Base-by-base conservation (phyloP, 2,113 vertebrate genomes). In the Porphyrio hochstetteri region DNA sequence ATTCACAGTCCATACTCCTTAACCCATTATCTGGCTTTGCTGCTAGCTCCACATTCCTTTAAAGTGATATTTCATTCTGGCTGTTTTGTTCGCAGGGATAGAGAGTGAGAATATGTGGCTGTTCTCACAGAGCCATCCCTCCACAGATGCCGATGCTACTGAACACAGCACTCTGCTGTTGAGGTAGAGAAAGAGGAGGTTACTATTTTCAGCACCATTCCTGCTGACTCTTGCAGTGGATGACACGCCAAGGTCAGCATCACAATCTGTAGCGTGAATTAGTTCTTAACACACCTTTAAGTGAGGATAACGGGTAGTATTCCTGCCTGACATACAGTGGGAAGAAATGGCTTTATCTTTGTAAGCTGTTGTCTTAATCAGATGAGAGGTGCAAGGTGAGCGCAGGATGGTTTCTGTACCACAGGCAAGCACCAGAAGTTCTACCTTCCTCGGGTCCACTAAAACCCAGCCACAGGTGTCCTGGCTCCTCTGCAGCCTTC, bases 91-190 rank as follows among this genome's bases (percentile, higher is more conserved):
- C n/a, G n/a, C n/a, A n/a, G n/a, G n/a, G n/a, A n/a, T n/a, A n/a
- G n/a, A n/a, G n/a, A n/a, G n/a, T n/a, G n/a, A n/a, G n/a, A n/a
- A n/a, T n/a, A n/a, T n/a, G n/a, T n/a, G n/a, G n/a, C n/a, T n/a
- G n/a, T n/a, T n/a, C n/a, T n/a, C n/a, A n/a, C n/a, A n/a, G n/a
- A n/a, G n/a, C n/a, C n/a, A n/a, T n/a, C n/a, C n/a, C n/a, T n/a
- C n/a, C n/a, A n/a, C n/a, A n/a, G n/a, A n/a, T 48, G 4, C 68
- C 0, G 0, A 31, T 28, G 20, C 44, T 61, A 9, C 63, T 31
- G 33, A 82, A 56, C 0, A 0, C 17, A 4, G 48, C 50, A 8
- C n/a, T 72, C 17, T 9, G 35, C 64, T 77, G 33, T 48, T 38
- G 79, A 53, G 16, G 72, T 6, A 57, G 48, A 64, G 35, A 72